Conservation (phyloP, 2,113 vertebrate species). For the Pachypanchax playfairii region DNA sequence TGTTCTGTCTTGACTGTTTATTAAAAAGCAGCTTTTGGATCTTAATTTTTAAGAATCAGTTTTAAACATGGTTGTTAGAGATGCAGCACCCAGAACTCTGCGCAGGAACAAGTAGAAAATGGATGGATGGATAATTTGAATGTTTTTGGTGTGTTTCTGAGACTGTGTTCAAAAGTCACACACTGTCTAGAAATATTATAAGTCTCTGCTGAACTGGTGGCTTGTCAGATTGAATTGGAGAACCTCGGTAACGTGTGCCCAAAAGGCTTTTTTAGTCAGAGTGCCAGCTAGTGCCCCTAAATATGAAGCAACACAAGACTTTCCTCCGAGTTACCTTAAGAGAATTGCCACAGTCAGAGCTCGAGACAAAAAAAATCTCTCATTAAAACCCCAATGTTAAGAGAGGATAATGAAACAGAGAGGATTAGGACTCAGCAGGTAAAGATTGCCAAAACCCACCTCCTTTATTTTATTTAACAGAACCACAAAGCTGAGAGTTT, state of each 20-base stretch:
- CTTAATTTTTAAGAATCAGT: too few relatives aligned
- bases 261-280: constrained; percentile 31
- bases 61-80: too few relatives aligned
- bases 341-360: constrained; percentile 42
- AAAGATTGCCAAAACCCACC: background rate
- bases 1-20: background rate
- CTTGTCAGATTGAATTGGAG: constrained; percentile 40
- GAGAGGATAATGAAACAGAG: constrained; percentile 20
- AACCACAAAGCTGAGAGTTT: background rate
- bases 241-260: constrained; percentile 17
- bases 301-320: constrained; percentile 30
- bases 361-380: constrained; percentile 46
- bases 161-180: too few relatives aligned
- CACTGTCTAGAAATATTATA: constrained; percentile 27
- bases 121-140: too few relatives aligned
- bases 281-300: constrained; percentile 23
- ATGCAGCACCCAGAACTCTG: too few relatives aligned
- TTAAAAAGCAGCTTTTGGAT: too few relatives aligned
- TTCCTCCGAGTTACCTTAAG: constrained; percentile 35
- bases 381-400: constrained; percentile 24
- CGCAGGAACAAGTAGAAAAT: too few relatives aligned
- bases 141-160: too few relatives aligned
- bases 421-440: constrained; percentile 7
- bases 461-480: background rate
- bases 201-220: constrained; percentile 16